Percentiles rank a stretch among this genome's conserved stretches.
These are phyloP conservation scores for Enteromius unitaeniatus DNA, from an alignment of 2,797 vertebrate species.

Conservation along the genomic window DNA sequence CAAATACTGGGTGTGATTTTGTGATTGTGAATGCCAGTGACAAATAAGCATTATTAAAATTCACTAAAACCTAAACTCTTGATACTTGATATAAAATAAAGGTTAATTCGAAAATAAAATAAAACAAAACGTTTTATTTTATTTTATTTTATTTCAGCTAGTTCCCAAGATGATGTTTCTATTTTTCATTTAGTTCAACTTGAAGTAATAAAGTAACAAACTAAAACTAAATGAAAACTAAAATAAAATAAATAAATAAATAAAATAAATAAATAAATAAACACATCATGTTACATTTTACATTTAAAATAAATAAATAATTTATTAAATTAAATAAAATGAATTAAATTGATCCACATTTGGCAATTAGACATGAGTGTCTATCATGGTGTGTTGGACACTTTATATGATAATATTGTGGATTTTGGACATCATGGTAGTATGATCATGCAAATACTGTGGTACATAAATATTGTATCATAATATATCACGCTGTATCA, in stretches of 20 bases:
- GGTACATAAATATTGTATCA: neutral
- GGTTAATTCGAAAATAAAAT: neutral
- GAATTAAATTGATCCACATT: neutral
- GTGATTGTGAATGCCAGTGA: neutral
- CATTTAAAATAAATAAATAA: neutral
- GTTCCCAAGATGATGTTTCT: neutral
- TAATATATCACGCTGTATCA: neutral
- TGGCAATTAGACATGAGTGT: neutral
- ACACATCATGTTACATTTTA: no score
- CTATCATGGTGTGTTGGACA: no score
- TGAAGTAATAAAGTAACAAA: neutral
- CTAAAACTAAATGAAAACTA: neutral
- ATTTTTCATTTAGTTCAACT: neutral
- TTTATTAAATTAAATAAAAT: neutral
- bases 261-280: neutral
- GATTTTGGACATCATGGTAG: neutral
- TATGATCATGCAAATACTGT: neutral
- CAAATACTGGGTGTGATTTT: neutral
- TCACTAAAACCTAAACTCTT: no score
- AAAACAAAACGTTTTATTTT: neutral
- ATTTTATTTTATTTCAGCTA: neutral
- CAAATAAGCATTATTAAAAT: neutral
- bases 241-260: neutral
- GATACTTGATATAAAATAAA: no score
- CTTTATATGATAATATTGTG: neutral